A percentile compares a stretch with the other conserved stretches of the same genome.
These are phyloP conservation scores for Leptinotarsa rubiginosa DNA, from an alignment of 2,888 invertebrate species.

Conservation along the genomic window DNA sequence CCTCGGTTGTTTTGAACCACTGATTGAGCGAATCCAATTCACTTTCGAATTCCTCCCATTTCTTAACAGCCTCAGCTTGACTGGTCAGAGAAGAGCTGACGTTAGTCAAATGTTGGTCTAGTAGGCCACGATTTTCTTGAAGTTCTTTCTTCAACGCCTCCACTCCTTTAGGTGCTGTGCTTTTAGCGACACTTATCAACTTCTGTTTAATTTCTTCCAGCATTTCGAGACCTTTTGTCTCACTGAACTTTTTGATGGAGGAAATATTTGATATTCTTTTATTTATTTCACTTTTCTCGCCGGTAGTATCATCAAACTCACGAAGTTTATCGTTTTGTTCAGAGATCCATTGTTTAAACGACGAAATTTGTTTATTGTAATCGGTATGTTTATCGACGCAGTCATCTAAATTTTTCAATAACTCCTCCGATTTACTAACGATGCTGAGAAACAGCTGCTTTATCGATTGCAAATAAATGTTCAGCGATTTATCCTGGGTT, in stretches of 20 bases:
- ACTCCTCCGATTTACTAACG: constrained; percentile 86
- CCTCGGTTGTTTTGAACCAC: constrained; percentile 89
- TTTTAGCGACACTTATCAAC: constrained; percentile 76
- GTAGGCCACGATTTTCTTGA: constrained; percentile 74
- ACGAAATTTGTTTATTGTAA: constrained; percentile 79
- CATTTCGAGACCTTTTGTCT: constrained; percentile 74
- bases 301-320: constrained; percentile 85
- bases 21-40: constrained; percentile 83
- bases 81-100: constrained; percentile 70
- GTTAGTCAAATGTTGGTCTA: constrained; percentile 76
- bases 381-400: constrained; percentile 89
- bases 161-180: constrained; percentile 85
- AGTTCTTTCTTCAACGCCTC: constrained; percentile 80
- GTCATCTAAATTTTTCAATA: constrained; percentile 85
- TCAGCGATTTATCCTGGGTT: constrained; percentile 88
- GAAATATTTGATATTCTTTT: constrained; percentile 77
- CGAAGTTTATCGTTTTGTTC: constrained; percentile 83
- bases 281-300: constrained; percentile 85
- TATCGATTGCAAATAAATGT: constrained; percentile 87
- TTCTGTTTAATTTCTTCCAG: constrained; percentile 77
- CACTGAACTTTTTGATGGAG: constrained; percentile 73
- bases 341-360: constrained; percentile 85
- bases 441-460: constrained; percentile 90
- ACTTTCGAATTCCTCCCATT: constrained; percentile 90
- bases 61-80: constrained; percentile 78